Percentiles rank a stretch among this genome's conserved stretches.
These are phyloP conservation scores for Aphelenchoides bicaudatus DNA, from an alignment of 2,888 invertebrate genomes.

Conservation along the genomic window DNA sequence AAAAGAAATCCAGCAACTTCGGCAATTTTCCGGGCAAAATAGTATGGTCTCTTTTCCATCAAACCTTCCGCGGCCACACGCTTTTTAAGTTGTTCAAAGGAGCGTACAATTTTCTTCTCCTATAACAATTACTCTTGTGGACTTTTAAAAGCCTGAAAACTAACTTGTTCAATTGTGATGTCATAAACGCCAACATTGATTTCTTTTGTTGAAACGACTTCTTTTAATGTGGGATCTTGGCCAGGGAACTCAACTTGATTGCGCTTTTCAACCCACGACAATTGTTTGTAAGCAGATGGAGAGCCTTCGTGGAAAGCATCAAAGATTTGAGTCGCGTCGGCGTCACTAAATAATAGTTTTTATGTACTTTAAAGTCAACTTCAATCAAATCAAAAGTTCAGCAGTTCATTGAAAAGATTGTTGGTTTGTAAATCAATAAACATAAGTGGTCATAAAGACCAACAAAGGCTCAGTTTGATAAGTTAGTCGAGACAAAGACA, in stretches of 20 bases:
- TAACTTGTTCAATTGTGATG: slow-evolving; percentile 45
- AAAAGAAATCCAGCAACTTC: slow-evolving; percentile 39
- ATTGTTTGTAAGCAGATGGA: slow-evolving; percentile 50
- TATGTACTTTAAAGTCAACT: slow-evolving; percentile 4
- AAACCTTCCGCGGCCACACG: slow-evolving; percentile 46
- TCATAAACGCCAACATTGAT: slow-evolving; percentile 51
- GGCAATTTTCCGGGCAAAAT: slow-evolving; percentile 42
- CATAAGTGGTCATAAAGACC: too few species aligned
- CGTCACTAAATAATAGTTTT: slow-evolving; percentile 37
- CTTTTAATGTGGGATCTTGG: slow-evolving; percentile 27
- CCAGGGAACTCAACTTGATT: slow-evolving; percentile 32
- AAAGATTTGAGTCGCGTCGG: slow-evolving; percentile 58
- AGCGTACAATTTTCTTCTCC: slow-evolving; percentile 54
- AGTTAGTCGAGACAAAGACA: too few species aligned
- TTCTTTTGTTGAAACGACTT: slow-evolving; percentile 29
- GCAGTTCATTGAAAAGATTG: too few species aligned
- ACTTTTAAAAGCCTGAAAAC: background rate
- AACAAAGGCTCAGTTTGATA: too few species aligned
- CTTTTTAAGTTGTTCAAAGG: slow-evolving; percentile 51
- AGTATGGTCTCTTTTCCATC: slow-evolving; percentile 42
- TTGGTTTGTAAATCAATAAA: too few species aligned
- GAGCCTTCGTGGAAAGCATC: slow-evolving; percentile 59
- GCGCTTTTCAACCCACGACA: slow-evolving; percentile 37
- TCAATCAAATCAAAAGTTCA: too few species aligned
- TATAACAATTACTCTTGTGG: slow-evolving; percentile 24